Evolutionary conservation across 2,797 vertebrate genomes (phyloP), one percentile per base, ranked within the genome.

Genomic region (Gobionotothen gibberifrons): DNA sequence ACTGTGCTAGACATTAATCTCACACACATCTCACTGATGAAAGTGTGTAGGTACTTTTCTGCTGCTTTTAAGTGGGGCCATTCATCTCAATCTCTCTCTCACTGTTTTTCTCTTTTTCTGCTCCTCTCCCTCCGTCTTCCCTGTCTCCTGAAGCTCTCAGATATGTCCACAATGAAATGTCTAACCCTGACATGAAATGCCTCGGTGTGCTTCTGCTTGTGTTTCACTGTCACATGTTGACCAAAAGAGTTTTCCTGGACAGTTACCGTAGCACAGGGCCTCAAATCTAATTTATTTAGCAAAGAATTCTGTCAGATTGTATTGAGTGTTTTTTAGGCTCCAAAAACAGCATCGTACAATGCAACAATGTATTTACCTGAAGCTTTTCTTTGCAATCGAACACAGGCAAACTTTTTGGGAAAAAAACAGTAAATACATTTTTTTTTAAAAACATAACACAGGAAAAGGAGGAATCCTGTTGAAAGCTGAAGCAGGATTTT

Each of bases 1-100:
- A 93, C 94, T 93, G 95, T 91, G 92, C 94, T 93, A 93, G 95
- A 91, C 91, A 91, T 82, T 91, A 90, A 95, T 94, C 90, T 92
- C 86, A 88, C 83, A 94, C 93, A 94, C 87, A 68, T 93, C 86
- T 87, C 87, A 84, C 88, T 77, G 90, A 91, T 92, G 88, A 94
- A 75, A 86, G 68, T 63, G 75, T 70, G 54, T 75, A 48, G 67
- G 65, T 70, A 67, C 76, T 76, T 76, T 79, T 69, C 64, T 57
- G 65, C 56, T 53, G 69, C 66, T 85, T 92, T 87, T 74, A 78
- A 87, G 79, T 73, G 53, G 44, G 44, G 26, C 72, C 66, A 74
- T 81, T 85, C 29, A 76, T 88, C 85, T 84, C 66, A 70, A 63
- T 82, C 70, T 69, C 61, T 62, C 19, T 72, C 55, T 79, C 62